Base-by-base conservation (phyloP, 1,140 invertebrate species). In the Meteorus sp. region DNA sequence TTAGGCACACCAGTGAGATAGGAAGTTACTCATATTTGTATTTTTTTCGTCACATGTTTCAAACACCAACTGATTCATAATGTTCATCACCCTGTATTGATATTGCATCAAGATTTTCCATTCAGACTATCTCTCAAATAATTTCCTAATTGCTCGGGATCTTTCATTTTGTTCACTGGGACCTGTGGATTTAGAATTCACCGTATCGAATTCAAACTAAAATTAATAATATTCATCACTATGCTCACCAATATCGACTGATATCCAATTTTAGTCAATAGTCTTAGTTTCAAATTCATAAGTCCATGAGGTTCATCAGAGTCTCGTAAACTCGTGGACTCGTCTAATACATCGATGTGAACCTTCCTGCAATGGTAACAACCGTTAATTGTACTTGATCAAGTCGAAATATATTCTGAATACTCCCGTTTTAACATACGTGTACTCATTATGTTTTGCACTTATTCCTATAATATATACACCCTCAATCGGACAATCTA, bases 341-440 rank as follows among this genome's bases (percentile, higher is more conserved):
- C 48, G 41, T 66, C 44, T 13, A 66, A 27, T 11, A 68, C 3
- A 56, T 68, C 67, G 15, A 65, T 33, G 43, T 68, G 64, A 48
- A 63, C 23, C 2, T 9, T 51, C 2, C 56, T 66, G 17, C 60
- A 35, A 35, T 11, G 19, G 19, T 31, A 9, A 27, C n/a, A 11
- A 17, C 17, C 15, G 20, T 22, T 9, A 47, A 47, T 11, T 47
- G 0, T 25, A 25, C 48, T 13, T 53, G 4, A 33, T 22, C 9
- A 37, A 11, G 20, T n/a, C 1, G 1, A 20, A 25, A 35, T 41
- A 50, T 8, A 23, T 4, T 20, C 20, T 3, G 9, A 44, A 44
- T 44, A 44, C 20, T 2, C 11, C 5, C 9, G 4, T 7, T 9
- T 37, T 37, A 23, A 54, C 19, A 22, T 61, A 66, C 64, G 37